Evolutionary conservation across 2,113 vertebrate species (phyloP), one percentile per base, ranked within the genome.

Genomic region (Cyprinodon brontotheroides): DNA sequence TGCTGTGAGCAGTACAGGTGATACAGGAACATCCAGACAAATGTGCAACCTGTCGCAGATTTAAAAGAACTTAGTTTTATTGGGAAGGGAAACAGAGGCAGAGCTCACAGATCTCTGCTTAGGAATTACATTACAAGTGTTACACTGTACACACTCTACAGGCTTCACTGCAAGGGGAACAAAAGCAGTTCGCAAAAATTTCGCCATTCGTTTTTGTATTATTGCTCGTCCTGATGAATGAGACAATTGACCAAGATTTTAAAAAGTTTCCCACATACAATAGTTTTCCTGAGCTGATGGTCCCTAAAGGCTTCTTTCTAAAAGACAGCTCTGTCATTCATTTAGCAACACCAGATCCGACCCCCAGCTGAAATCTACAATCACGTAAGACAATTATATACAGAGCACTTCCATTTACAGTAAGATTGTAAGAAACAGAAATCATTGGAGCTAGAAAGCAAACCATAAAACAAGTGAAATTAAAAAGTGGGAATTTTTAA

Each of bases 201-300:
- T 65, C 3, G 36, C 8, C 12, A 50, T 53, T 40, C 61, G 10
- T 40, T 68, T 53, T 40, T 15, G 38, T 38, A 29, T 90, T 90
- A 89, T 80, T 89, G 86, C 82, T 77, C 68, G 70, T 62, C 53
- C 40, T 80, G n/a, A 20, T 13, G 43, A 41, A 72, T 67, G 60
- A 41, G 3, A 65, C 36, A 77, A 61, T 47, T 14, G 0, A 38
- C 38, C 59, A 10, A 14, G 1, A 68, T 68, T 47, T 13, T 4
- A 68, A 53, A 65, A 38, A 11, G 11, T 11, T 63, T 3, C 48
- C 1, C n/a, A 29, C 17, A 9, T 10, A 38, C 12, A 53, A 11
- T 12, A 17, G 40, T 70, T 64, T 71, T 69, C 77, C 78, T 77
- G 72, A 81, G 74, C 69, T 39, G 20, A 43, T 79, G 86, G 86